Evolutionary conservation across 2,113 vertebrate species (phyloP).

Genomic region (Zosterops lateralis): DNA sequence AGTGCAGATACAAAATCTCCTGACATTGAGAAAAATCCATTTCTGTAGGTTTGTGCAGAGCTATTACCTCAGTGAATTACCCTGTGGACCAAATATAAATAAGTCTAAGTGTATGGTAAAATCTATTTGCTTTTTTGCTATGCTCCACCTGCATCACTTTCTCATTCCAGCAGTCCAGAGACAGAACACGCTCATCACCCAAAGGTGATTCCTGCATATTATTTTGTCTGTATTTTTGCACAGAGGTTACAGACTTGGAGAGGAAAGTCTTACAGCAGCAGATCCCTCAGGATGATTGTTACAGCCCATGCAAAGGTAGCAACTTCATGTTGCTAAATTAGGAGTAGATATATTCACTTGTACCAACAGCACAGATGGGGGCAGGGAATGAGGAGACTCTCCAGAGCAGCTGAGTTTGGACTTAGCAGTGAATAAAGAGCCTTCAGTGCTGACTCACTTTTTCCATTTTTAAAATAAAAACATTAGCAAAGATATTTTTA

Average conservation of each 20-base stretch:
- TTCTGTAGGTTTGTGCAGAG: background rate
- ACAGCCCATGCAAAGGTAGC: background rate
- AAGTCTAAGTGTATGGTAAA: background rate
- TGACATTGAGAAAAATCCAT: background rate
- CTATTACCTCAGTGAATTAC: background rate
- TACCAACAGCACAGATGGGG: background rate
- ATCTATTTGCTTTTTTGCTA: background rate
- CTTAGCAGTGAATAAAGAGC: slow-evolving; percentile 14
- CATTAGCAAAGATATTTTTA: slow-evolving; percentile 42
- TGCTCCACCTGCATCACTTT: background rate
- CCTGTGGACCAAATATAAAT: background rate
- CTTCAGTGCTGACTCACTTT: slow-evolving; percentile 50
- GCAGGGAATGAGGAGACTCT: slow-evolving; percentile 22
- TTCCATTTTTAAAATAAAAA: slow-evolving; percentile 66
- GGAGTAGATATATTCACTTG: background rate
- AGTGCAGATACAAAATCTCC: background rate
- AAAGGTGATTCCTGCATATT: background rate
- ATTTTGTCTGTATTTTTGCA: background rate
- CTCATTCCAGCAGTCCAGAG: background rate
- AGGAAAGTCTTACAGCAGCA: background rate
- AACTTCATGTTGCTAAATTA: slow-evolving; percentile 13
- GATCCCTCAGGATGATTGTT: background rate
- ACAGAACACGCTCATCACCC: background rate
- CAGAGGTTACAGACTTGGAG: background rate
- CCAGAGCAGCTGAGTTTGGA: slow-evolving; percentile 41